Evolutionary conservation across 2,888 invertebrate genomes (phyloP).

Genomic region (Mamestra brassicae): DNA sequence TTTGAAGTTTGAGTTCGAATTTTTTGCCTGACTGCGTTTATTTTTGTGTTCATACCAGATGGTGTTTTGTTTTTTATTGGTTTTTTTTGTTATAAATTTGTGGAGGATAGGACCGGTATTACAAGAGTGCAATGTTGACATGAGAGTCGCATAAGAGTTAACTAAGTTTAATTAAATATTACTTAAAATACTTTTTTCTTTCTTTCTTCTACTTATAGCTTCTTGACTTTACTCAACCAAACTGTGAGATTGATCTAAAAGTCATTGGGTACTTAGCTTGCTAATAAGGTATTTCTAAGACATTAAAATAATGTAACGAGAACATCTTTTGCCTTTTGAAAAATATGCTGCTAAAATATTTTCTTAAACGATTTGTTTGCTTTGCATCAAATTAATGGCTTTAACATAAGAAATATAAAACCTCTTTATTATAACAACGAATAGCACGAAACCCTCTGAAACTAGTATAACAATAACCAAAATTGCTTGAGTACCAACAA

Average conservation of each 20-base stretch:
- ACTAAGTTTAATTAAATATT: too few species aligned
- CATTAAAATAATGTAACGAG: background rate
- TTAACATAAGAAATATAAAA: constrained; percentile 1
- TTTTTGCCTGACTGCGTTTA: background rate
- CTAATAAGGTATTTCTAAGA: too few species aligned
- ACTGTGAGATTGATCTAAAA: too few species aligned
- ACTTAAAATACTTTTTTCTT: too few species aligned
- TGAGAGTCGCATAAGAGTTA: too few species aligned
- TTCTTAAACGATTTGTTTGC: background rate
- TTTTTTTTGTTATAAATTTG: constrained; percentile 1
- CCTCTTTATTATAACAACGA: constrained; percentile 41
- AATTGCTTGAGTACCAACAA: constrained; percentile 61
- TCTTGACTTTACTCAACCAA: too few species aligned
- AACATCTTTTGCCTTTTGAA: background rate
- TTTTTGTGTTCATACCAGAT: constrained; percentile 1
- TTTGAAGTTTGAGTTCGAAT: constrained; percentile 8
- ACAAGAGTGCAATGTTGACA: too few species aligned
- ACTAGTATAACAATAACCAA: constrained; percentile 61
- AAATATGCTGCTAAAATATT: background rate
- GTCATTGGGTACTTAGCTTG: too few species aligned
- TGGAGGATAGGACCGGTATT: too few species aligned
- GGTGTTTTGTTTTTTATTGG: background rate
- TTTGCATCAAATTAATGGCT: background rate
- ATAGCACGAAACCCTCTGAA: constrained; percentile 30
- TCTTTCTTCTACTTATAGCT: too few species aligned